Evolutionary conservation across 2,113 vertebrate genomes (phyloP), one percentile per base, ranked within the genome.

Genomic region (Lophura nycthemera): DNA sequence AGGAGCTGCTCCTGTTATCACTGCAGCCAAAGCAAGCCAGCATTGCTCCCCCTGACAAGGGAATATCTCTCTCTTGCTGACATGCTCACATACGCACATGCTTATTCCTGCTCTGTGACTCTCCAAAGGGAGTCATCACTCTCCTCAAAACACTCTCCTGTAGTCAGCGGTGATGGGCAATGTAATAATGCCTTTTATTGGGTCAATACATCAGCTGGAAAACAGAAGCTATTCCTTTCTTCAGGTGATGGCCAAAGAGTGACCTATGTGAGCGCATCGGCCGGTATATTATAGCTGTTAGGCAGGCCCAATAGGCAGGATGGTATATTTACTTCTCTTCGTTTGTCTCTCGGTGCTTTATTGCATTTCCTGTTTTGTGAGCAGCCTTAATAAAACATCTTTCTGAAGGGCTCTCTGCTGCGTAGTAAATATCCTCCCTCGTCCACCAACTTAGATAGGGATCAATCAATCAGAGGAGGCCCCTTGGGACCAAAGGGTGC

Each of bases 121-220:
- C 90, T 96, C 97, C 94, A 90, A 89, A 72, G 93, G 94, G 95
- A 96, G 69, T 91, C 59, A 95, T 96, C 83, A 77, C 85, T 97
- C 96, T 95, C 94, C 65, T 84, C 83, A 43, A 83, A 96, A 94
- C 19, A 22, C 83, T 86, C 75, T 94, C 67, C 96, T 56, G 66
- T 14, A 95, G 95, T 93, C 93, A 94, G 96, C 36, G 6, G 36
- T 91, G 96, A 97, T 95, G 48, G 94, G 95, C 92, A 84, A 60
- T 76, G 90, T 88, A 96, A 97, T 96, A 94, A 97, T 96, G 61
- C 90, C 76, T 95, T 97, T 98, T 95, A 98, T 96, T 90, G 59
- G 88, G 92, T 96, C 97, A 95, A 97, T 97, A 93, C 88, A 94
- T 98, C 98, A 98, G 95, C 96, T 96, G 92, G 95, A 92, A 95